Base-by-base conservation (phyloP, 2,888 invertebrate genomes). In the Lithophane socia region DNA sequence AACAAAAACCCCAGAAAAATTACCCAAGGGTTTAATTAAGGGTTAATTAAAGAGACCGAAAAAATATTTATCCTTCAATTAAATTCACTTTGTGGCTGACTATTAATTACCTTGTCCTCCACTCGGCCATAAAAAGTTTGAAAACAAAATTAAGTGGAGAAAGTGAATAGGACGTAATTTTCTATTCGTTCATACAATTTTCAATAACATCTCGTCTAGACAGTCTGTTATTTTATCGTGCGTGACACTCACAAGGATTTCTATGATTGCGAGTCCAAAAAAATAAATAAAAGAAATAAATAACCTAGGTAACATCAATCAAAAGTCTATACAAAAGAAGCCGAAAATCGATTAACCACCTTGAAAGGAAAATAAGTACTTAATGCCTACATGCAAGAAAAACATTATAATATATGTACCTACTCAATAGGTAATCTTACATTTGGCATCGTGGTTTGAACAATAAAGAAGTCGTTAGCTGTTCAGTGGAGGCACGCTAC, bases 41-140 rank as follows among this genome's bases (percentile, higher is more conserved):
- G 29, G 37, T 66, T 84, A 61, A 80, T 80, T 37, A 82, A 56
- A 69, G 12, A 10, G 24, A 29, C 18, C 13, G 37, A 58, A 85
- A 61, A 82, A 82, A 81, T 81, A 81, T 84, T 73, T 69, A 70
- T 58, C 52, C 52, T n/a, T n/a, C 54, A 47, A 80, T 80, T 80
- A 74, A 16, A 42, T 69, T 69, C 52, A 64, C 64, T 79, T 79
- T 68, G 79, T 64, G 64, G 60, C 13, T 0, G 9, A 24, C 9
- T 69, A 65, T 65, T 76, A 54, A 79, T 79, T 68, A 64, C 18
- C 12, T 47, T 37, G 44, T 21, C 37, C 24, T 37, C 29, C 21
- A 8, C 16, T n/a, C 47, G 21, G 9, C 60, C 24, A 67, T 29
- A 54, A 79, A 79, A 83, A 67, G 12, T 49, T 65, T 44, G 42